A percentile compares a stretch with the other conserved stretches of the same genome.
These are phyloP conservation scores for Schrankia costaestrigalis DNA, from an alignment of 2,888 invertebrate genomes.

Conservation along the genomic window DNA sequence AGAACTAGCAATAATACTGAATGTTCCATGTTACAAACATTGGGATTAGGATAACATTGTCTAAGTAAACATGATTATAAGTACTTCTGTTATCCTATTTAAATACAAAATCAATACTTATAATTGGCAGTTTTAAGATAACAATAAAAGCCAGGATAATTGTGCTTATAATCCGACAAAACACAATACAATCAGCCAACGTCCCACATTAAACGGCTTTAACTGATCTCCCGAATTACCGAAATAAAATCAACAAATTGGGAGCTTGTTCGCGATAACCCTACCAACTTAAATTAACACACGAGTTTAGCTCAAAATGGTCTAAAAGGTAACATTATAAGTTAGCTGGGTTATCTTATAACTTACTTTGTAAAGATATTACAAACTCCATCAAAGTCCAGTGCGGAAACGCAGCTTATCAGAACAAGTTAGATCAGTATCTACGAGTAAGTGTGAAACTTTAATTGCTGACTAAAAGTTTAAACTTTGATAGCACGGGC, in stretches of 20 bases:
- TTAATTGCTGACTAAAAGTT: slow-evolving; percentile 21
- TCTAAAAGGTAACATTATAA: slow-evolving; percentile 6
- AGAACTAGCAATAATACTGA: no score
- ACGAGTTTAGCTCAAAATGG: slow-evolving; percentile 1
- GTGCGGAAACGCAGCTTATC: slow-evolving; percentile 18
- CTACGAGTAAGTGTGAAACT: slow-evolving; percentile 18
- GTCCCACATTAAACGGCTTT: background rate
- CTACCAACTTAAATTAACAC: slow-evolving; percentile 12
- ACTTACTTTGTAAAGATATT: slow-evolving; percentile 27
- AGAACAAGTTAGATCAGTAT: slow-evolving; percentile 19
- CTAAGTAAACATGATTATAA: no score
- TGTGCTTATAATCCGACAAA: no score
- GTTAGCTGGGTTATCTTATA: slow-evolving; percentile 14
- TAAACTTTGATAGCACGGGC: slow-evolving; percentile 3
- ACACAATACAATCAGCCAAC: no score
- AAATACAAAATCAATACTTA: no score
- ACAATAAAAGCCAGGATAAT: no score
- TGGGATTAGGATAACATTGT: no score
- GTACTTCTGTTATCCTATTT: no score
- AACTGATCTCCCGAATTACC: background rate
- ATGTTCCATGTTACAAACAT: no score
- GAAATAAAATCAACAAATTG: background rate
- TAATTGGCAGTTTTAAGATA: no score
- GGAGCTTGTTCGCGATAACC: slow-evolving; percentile 8
- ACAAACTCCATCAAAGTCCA: slow-evolving; percentile 28